Evolutionary conservation across 1,140 invertebrate species (phyloP).

Genomic region (Uloborus diversus): DNA sequence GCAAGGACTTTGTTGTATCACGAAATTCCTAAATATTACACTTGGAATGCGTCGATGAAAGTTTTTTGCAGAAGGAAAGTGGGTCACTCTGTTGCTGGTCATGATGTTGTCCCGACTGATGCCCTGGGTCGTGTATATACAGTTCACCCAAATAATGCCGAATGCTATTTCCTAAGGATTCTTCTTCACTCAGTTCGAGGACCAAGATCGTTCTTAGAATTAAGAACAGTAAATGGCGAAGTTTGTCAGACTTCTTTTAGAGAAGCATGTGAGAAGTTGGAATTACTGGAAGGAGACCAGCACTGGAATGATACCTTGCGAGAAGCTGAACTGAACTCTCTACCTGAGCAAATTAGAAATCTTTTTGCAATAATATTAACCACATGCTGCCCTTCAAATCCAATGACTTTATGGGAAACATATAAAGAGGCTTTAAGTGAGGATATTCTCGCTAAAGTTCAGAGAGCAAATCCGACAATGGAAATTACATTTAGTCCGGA

Average conservation of each 20-base stretch:
- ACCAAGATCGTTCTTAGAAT: conserved; percentile 58
- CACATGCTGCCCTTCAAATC: conserved; percentile 20
- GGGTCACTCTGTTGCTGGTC: too few species aligned
- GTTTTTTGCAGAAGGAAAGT: too few species aligned
- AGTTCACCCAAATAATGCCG: conserved; percentile 63
- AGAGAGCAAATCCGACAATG: too few species aligned
- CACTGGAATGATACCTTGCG: conserved; percentile 62
- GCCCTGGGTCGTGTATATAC: conserved; percentile 63
- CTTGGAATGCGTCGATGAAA: too few species aligned
- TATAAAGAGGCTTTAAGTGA: too few species aligned
- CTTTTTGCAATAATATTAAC: conserved; percentile 65
- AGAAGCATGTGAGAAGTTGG: conserved; percentile 60
- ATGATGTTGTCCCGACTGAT: too few species aligned
- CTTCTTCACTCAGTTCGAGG: conserved; percentile 61
- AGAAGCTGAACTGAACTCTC: conserved; percentile 61
- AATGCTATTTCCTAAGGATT: conserved; percentile 61
- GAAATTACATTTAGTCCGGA: too few species aligned
- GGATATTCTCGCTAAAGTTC: too few species aligned
- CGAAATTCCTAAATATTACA: too few species aligned
- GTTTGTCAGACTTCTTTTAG: conserved; percentile 43
- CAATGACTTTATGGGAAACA: too few species aligned
- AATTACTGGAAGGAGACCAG: conserved; percentile 64
- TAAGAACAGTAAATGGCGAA: conserved; percentile 60
- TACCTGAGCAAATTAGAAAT: conserved; percentile 64
- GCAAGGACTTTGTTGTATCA: too few species aligned